These are phyloP conservation scores for Porites rus DNA, from an alignment of 92 coral and sea anemone genomes.

Conservation along the genomic window DNA sequence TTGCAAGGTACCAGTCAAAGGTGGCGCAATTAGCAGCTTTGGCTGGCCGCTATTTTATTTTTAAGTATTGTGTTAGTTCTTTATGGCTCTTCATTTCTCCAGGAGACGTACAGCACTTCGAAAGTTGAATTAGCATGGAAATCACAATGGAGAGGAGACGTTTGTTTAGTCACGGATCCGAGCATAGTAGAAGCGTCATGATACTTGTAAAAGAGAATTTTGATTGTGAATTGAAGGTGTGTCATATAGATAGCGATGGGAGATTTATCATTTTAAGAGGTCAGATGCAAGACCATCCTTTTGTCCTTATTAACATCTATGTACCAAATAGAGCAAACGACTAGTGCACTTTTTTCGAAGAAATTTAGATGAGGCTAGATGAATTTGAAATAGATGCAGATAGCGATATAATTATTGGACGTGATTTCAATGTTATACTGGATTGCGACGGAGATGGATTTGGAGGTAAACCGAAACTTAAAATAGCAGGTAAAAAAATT, in stretches of 20 bases:
- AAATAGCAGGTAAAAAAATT: conserved; percentile 7
- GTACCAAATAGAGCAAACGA: too few species aligned
- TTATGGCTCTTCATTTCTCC: too few species aligned
- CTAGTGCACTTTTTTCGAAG: neutral
- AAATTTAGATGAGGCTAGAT: conserved; percentile 11
- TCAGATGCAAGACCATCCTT: conserved; percentile 9
- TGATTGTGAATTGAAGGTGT: conserved; percentile 44
- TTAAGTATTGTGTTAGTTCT: too few species aligned
- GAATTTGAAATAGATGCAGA: too few species aligned
- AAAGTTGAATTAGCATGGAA: conserved; percentile 49
- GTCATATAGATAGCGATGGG: conserved; percentile 20
- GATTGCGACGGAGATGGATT: conserved; percentile 16
- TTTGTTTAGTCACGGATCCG: conserved; percentile 58
- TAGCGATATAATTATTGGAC: too few species aligned
- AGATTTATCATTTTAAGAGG: conserved; percentile 30
- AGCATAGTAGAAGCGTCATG: conserved; percentile 56
- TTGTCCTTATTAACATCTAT: neutral
- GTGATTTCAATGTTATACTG: conserved; percentile 11
- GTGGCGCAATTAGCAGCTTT: too few species aligned
- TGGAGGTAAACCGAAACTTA: conserved; percentile 16
- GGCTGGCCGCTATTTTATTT: too few species aligned
- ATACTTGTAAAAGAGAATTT: conserved; percentile 35
- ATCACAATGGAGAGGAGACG: conserved; percentile 55
- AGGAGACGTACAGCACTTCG: conserved; percentile 8
- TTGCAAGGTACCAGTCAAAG: too few species aligned